phyloP scores from a whole-genome alignment of 2,888 invertebrate species.

The Portevinia maculata region DNA sequence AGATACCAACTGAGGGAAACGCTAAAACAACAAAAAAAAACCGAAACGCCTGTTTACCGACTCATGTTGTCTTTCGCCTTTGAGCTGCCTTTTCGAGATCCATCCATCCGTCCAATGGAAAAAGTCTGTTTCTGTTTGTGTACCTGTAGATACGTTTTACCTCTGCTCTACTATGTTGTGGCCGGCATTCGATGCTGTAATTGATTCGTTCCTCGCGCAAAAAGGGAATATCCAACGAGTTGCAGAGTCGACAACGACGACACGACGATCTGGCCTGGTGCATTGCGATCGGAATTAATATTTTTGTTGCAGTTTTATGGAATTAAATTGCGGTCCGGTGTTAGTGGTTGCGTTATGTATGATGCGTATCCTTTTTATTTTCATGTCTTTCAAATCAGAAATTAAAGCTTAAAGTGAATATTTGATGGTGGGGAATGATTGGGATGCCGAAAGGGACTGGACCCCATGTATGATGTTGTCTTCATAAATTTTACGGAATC shows the following conservation, averaged over 20 bases:
- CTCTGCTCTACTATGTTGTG: conserved; percentile 12
- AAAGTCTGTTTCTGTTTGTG: conserved; percentile 22
- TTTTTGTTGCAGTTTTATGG: conserved; percentile 72
- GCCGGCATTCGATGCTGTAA: conserved; percentile 59
- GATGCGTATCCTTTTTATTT: conserved; percentile 12
- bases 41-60: conserved; percentile 67
- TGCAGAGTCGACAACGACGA: conserved; percentile 2
- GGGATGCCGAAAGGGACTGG: conserved; percentile 60
- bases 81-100: conserved; percentile 61
- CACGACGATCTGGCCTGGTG: conserved; percentile 17
- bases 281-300: conserved; percentile 63
- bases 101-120: conserved; percentile 44
- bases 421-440: conserved; percentile 59
- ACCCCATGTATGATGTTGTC: conserved; percentile 69
- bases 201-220: conserved; percentile 71
- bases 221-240: conserved; percentile 62
- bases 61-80: conserved; percentile 54
- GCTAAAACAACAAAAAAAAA: conserved; percentile 18
- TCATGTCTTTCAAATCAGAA: conserved; percentile 23
- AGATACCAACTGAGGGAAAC: conserved; percentile 14
- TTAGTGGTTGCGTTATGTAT: conserved; percentile 58
- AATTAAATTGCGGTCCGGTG: conserved; percentile 71
- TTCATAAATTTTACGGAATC: conserved; percentile 58
- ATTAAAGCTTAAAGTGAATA: conserved; percentile 68
- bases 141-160: conserved; percentile 49